Percentiles rank a stretch among this genome's conserved stretches.
phyloP scores from a whole-genome alignment of 2,113 vertebrate genomes.

The Gambusia affinis region DNA sequence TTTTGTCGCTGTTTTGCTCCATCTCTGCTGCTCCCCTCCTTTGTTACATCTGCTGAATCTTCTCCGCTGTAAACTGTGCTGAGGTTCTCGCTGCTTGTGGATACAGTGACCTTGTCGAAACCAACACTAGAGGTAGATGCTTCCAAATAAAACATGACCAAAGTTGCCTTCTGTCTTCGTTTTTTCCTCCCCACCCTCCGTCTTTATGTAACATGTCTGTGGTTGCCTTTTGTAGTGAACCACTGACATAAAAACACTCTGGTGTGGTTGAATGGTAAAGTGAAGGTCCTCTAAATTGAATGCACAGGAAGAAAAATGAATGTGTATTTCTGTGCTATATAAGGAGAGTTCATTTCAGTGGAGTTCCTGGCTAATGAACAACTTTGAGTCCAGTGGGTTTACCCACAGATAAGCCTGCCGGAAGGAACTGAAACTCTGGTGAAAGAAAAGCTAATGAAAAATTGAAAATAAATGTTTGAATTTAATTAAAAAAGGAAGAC shows the following conservation, averaged over 20 bases:
- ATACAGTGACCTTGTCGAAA: conserved; percentile 70
- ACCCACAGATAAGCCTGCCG: conserved; percentile 62
- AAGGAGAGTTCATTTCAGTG: conserved; percentile 40
- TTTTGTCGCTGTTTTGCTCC: conserved; percentile 7
- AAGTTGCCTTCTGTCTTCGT: conserved; percentile 40
- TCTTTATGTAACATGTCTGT: conserved; percentile 62
- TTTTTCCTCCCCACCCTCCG: background rate
- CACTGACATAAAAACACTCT: conserved; percentile 38
- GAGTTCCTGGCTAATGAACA: conserved; percentile 65
- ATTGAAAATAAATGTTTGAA: conserved; percentile 3
- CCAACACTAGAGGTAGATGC: conserved; percentile 28
- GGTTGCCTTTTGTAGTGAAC: conserved; percentile 29
- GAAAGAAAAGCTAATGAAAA: conserved; percentile 8
- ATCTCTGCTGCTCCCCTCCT: conserved; percentile 50
- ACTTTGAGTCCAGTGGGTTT: conserved; percentile 54
- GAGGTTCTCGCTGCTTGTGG: conserved; percentile 31
- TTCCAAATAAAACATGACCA: conserved; percentile 39
- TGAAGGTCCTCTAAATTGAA: conserved; percentile 23
- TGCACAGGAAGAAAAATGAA: conserved; percentile 33
- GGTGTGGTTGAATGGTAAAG: conserved; percentile 20
- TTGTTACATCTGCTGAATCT: conserved; percentile 65
- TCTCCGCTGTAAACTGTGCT: conserved; percentile 26
- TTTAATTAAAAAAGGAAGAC: background rate
- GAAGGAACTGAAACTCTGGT: conserved; percentile 24
- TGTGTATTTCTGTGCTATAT: conserved; percentile 36